Conservation (phyloP, 2,888 invertebrate genomes). For the Rhaphigaster nebulosa region DNA sequence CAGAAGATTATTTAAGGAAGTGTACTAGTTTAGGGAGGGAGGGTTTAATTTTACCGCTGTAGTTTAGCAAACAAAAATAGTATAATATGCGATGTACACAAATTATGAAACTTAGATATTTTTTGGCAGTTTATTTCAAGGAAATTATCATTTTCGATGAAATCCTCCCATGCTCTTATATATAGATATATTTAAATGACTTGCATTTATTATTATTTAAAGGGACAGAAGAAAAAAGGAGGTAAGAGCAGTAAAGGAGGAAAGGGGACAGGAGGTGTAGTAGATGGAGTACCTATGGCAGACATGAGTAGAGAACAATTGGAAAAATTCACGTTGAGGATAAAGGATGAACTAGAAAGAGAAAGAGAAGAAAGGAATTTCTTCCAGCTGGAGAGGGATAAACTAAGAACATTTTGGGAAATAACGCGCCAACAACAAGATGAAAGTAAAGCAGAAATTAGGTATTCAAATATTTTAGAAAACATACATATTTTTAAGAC, state of each 20-base stretch:
- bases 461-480: constrained; percentile 69
- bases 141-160: too few relatives aligned
- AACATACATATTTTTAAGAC: neutral
- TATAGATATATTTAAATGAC: neutral
- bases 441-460: constrained; percentile 80
- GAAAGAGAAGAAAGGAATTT: constrained; percentile 96
- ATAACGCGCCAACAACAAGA: constrained; percentile 91
- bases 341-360: constrained; percentile 91
- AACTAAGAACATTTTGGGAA: constrained; percentile 95
- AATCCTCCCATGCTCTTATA: too few relatives aligned
- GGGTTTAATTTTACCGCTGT: too few relatives aligned
- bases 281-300: constrained; percentile 91
- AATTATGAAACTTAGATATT: too few relatives aligned
- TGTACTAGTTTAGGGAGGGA: too few relatives aligned
- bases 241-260: constrained; percentile 66
- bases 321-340: constrained; percentile 86
- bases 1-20: too few relatives aligned
- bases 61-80: too few relatives aligned
- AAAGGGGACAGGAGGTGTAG: constrained; percentile 66
- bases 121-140: too few relatives aligned
- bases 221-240: constrained; percentile 66
- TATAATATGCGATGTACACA: too few relatives aligned
- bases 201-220: constrained; percentile 47
- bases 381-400: constrained; percentile 95
- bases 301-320: constrained; percentile 94